phyloP scores from a whole-genome alignment of 2,888 invertebrate genomes.

The Phengaris alcon region DNA sequence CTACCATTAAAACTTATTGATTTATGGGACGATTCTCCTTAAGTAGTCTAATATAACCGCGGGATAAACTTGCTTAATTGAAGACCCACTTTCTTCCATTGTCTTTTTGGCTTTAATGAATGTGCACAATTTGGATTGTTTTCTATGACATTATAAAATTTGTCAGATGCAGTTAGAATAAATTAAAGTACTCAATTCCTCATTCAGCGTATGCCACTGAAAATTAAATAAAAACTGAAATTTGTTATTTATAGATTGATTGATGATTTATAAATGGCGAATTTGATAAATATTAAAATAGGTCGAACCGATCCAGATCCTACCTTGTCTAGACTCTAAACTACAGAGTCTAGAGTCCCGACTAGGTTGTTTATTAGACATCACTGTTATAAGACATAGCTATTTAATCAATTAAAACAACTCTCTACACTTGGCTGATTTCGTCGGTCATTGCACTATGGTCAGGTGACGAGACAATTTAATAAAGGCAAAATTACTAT shows the following conservation, averaged over 20 bases:
- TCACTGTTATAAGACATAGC: background rate
- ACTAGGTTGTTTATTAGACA: too few relatives aligned
- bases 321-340: background rate
- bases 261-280: too few relatives aligned
- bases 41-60: conserved; percentile 2
- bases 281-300: too few relatives aligned
- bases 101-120: conserved; percentile 17
- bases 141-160: background rate
- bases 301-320: background rate
- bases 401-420: background rate
- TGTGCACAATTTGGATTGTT: background rate
- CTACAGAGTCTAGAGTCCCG: background rate
- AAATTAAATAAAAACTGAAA: background rate
- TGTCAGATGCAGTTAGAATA: background rate
- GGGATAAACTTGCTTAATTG: conserved; percentile 25
- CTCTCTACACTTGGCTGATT: background rate
- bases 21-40: conserved; percentile 23
- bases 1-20: conserved; percentile 22
- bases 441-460: background rate
- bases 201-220: too few relatives aligned
- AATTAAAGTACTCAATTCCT: background rate
- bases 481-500: background rate
- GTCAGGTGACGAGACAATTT: background rate
- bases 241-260: too few relatives aligned
- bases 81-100: conserved; percentile 25